Percentiles rank a stretch among this genome's conserved stretches.
These are phyloP conservation scores for Drosophila kikkawai DNA, from an alignment of 1,140 invertebrate species.

Conservation along the genomic window DNA sequence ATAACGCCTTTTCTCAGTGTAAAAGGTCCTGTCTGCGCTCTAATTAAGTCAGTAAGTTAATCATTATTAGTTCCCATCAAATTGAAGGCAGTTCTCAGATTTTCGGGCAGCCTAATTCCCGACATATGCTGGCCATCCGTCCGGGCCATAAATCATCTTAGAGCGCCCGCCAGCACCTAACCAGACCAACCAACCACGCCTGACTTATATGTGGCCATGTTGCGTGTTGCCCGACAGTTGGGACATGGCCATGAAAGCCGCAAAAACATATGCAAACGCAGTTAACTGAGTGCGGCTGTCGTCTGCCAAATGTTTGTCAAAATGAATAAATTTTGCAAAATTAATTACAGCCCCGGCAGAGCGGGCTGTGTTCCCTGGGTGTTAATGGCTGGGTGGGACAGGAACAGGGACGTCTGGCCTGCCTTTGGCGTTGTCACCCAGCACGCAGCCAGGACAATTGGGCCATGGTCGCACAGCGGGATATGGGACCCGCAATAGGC, in stretches of 20 bases:
- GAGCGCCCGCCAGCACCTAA: neutral
- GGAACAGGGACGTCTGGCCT: slow-evolving; percentile 13
- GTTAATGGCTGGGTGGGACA: slow-evolving; percentile 27
- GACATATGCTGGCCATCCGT: slow-evolving; percentile 27
- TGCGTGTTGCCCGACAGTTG: slow-evolving; percentile 40
- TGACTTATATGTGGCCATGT: slow-evolving; percentile 50
- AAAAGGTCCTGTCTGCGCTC: slow-evolving; percentile 12
- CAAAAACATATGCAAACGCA: slow-evolving; percentile 60
- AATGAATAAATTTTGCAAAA: slow-evolving; percentile 77
- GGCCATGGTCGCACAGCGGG: slow-evolving; percentile 48
- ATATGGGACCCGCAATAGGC: slow-evolving; percentile 9
- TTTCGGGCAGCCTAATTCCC: slow-evolving; percentile 27
- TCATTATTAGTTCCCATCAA: slow-evolving; percentile 43
- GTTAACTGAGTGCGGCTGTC: slow-evolving; percentile 60
- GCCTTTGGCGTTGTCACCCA: slow-evolving; percentile 37
- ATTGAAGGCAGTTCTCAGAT: slow-evolving; percentile 29
- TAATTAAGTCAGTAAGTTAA: slow-evolving; percentile 49
- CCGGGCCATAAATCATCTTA: slow-evolving; percentile 41
- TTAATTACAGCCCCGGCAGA: slow-evolving; percentile 63
- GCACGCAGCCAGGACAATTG: slow-evolving; percentile 55
- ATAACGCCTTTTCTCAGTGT: neutral
- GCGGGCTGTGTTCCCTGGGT: slow-evolving; percentile 13
- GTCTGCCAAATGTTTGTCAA: slow-evolving; percentile 65
- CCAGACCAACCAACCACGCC: neutral
- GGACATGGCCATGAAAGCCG: slow-evolving; percentile 44